A percentile compares a stretch with the other conserved stretches of the same genome.
phyloP scores from a whole-genome alignment of 1,140 invertebrate species.

The Stenopsyche tienmushanensis region DNA sequence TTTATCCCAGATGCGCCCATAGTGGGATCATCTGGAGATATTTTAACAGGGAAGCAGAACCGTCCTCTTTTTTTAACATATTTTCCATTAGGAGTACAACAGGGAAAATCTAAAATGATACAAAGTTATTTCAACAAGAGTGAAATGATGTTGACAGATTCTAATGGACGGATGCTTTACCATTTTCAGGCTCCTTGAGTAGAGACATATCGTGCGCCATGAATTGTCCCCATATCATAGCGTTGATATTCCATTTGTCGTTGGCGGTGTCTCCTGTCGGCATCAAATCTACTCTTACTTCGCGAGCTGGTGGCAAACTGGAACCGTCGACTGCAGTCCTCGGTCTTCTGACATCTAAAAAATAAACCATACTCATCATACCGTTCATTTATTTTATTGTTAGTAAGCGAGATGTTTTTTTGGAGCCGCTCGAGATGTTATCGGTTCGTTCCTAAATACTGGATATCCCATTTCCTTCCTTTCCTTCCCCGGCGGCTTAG shows the following conservation, averaged over 20 bases:
- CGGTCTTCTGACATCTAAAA: background rate
- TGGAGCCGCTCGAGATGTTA: too few species aligned
- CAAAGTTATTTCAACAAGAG: background rate
- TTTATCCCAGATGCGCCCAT: slow-evolving; percentile 22
- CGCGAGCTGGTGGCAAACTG: slow-evolving; percentile 22
- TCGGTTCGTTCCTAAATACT: too few species aligned
- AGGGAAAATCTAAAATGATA: slow-evolving; percentile 13
- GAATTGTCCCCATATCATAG: slow-evolving; percentile 60
- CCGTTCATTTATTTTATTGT: too few species aligned
- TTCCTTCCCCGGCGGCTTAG: too few species aligned
- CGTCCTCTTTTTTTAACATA: slow-evolving; percentile 5
- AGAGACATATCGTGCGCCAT: slow-evolving; percentile 59
- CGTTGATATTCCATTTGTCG: slow-evolving; percentile 1
- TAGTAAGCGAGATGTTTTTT: too few species aligned
- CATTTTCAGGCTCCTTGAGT: slow-evolving; percentile 22
- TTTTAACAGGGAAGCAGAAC: slow-evolving; percentile 36
- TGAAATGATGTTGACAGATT: background rate
- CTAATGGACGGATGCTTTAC: background rate
- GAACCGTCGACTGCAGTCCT: slow-evolving; percentile 13
- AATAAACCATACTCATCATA: background rate
- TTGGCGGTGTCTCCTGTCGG: background rate
- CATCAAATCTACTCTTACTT: slow-evolving; percentile 21
- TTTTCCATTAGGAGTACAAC: slow-evolving; percentile 26
- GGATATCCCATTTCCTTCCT: too few species aligned
- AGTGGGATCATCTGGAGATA: slow-evolving; percentile 16